phyloP scores from a whole-genome alignment of 2,888 invertebrate genomes.

The Metalampra italica region DNA sequence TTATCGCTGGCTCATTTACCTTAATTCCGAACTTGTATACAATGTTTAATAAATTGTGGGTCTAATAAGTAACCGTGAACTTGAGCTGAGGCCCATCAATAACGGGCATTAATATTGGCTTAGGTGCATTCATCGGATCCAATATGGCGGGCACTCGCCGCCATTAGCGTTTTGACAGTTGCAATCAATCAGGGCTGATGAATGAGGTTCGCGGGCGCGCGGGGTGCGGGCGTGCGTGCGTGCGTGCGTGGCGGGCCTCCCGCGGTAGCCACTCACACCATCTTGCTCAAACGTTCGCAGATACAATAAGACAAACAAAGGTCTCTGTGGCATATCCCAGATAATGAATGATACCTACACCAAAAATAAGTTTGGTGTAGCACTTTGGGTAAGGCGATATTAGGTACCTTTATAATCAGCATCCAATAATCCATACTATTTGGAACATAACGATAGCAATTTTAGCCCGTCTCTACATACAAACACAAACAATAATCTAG shows the following conservation, averaged over 20 bases:
- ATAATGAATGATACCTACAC: neutral
- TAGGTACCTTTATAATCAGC: no score
- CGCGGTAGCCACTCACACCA: slow-evolving; percentile 44
- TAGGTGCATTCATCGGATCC: slow-evolving; percentile 61
- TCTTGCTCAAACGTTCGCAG: slow-evolving; percentile 6
- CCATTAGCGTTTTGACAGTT: slow-evolving; percentile 74
- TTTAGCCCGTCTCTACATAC: no score
- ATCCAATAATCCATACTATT: no score
- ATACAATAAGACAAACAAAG: neutral
- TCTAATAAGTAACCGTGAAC: slow-evolving; percentile 69
- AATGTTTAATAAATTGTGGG: slow-evolving; percentile 61
- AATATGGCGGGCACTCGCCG: slow-evolving; percentile 66
- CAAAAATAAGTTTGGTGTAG: neutral
- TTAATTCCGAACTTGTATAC: slow-evolving; percentile 39
- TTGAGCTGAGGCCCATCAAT: slow-evolving; percentile 62
- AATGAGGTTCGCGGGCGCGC: slow-evolving; percentile 57
- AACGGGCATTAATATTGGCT: slow-evolving; percentile 67
- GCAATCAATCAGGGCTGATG: slow-evolving; percentile 76
- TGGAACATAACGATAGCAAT: no score
- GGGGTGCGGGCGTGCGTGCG: slow-evolving; percentile 18
- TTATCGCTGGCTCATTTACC: slow-evolving; percentile 44
- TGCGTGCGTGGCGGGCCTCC: slow-evolving; percentile 18
- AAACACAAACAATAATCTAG: no score
- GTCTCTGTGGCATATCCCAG: neutral
- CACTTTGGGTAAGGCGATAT: no score